Evolutionary conservation across 2,888 invertebrate species (phyloP).

Genomic region (Drosophila lutescens): DNA sequence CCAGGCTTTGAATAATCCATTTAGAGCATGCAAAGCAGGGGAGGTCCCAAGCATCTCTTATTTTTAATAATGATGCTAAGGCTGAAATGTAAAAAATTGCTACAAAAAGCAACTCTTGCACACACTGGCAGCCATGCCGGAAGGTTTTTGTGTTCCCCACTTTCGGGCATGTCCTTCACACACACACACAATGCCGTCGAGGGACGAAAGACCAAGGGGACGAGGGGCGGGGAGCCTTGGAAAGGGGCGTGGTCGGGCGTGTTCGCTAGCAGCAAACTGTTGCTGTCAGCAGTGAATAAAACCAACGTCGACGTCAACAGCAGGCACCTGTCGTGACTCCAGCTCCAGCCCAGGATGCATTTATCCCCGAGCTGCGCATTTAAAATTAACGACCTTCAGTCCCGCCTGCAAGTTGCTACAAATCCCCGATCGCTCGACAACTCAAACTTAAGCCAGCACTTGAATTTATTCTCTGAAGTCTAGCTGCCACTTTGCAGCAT

Average conservation of each 20-base stretch:
- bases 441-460: constrained; percentile 9
- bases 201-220: background rate
- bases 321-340: constrained; percentile 23
- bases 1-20: constrained; percentile 71
- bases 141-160: constrained; percentile 44
- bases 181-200: constrained; percentile 46
- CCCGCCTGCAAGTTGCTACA: background rate
- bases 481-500: background rate
- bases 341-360: constrained; percentile 26
- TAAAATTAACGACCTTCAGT: constrained; percentile 27
- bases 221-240: no score
- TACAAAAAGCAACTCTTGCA: constrained; percentile 31
- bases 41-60: constrained; percentile 50
- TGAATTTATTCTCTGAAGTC: constrained; percentile 3
- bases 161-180: constrained; percentile 72
- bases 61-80: constrained; percentile 63
- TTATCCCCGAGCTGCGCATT: constrained; percentile 23
- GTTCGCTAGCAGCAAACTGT: constrained; percentile 65
- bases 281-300: constrained; percentile 72
- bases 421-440: constrained; percentile 10
- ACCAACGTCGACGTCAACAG: constrained; percentile 61
- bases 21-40: constrained; percentile 49
- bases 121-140: constrained; percentile 21
- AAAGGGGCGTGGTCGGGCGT: constrained; percentile 11
- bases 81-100: constrained; percentile 38